Evolutionary conservation across 2,888 invertebrate species (phyloP).

Genomic region (Amphiduros pacificus): DNA sequence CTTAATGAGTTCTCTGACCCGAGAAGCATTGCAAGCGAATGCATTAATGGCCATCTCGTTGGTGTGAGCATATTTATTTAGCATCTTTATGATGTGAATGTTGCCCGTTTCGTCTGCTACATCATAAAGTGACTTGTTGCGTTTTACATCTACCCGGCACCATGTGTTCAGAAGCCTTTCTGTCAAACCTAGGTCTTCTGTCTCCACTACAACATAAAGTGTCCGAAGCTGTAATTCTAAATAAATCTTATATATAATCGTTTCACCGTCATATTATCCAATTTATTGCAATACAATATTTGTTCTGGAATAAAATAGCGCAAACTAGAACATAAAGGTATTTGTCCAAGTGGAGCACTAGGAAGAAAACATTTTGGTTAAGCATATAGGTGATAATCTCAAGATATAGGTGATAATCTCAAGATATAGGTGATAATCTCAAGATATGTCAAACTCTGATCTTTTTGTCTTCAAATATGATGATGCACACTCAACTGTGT

Average conservation of each 20-base stretch:
- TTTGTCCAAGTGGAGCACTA: too few relatives aligned
- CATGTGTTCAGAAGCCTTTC: slow-evolving; percentile 34
- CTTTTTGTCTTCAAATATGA: too few relatives aligned
- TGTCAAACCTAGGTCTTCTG: slow-evolving; percentile 30
- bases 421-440: too few relatives aligned
- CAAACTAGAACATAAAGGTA: too few relatives aligned
- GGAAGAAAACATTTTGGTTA: too few relatives aligned
- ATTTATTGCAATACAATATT: too few relatives aligned
- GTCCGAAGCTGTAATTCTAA: neutral
- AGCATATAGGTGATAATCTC: too few relatives aligned
- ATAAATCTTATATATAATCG: neutral
- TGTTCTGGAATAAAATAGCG: too few relatives aligned
- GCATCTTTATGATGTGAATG: slow-evolving; percentile 26
- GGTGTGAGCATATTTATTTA: slow-evolving; percentile 28
- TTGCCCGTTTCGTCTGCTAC: slow-evolving; percentile 39
- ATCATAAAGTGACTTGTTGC: slow-evolving; percentile 30
- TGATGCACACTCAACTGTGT: too few relatives aligned
- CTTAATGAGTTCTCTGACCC: slow-evolving; percentile 29
- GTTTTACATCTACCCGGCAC: slow-evolving; percentile 33
- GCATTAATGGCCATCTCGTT: slow-evolving; percentile 38
- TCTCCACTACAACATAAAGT: slow-evolving; percentile 27
- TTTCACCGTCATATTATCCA: too few relatives aligned
- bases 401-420: too few relatives aligned
- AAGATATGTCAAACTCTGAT: too few relatives aligned
- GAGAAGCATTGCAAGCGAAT: slow-evolving; percentile 32